These are phyloP conservation scores for Allolobophora icterica DNA, from an alignment of 2,888 invertebrate genomes.

Conservation along the genomic window DNA sequence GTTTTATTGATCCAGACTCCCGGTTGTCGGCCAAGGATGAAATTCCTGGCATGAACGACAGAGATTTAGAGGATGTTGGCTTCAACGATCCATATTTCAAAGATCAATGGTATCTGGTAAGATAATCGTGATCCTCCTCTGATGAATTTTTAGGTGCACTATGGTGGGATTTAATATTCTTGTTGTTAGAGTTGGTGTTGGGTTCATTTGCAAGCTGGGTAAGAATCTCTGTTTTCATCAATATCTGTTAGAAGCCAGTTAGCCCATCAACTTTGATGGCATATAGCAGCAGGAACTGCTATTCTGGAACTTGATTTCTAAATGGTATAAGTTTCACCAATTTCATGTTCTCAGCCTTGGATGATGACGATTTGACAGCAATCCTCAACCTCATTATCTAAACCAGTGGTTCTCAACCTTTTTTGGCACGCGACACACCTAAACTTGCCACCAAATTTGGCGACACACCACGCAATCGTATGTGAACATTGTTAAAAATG, in stretches of 20 bases:
- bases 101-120: conserved; percentile 61
- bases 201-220: not conserved
- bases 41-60: not conserved
- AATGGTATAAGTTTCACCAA: not conserved
- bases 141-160: not conserved
- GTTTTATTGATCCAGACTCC: conserved; percentile 44
- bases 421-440: too few relatives aligned
- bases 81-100: conserved; percentile 56
- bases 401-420: too few relatives aligned
- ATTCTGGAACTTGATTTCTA: not conserved
- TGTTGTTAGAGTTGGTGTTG: not conserved
- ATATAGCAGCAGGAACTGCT: not conserved
- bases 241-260: not conserved
- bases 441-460: too few relatives aligned
- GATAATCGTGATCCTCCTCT: conserved; percentile 39
- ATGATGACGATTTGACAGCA: not conserved
- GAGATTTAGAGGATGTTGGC: conserved; percentile 31
- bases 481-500: too few relatives aligned
- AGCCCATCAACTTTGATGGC: not conserved
- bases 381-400: not conserved
- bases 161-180: not conserved
- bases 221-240: not conserved
- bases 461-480: too few relatives aligned
- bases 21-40: conserved; percentile 31
- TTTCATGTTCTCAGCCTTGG: not conserved